Evolutionary conservation across 2,888 invertebrate species (phyloP).

Genomic region (Augiades crinisus): DNA sequence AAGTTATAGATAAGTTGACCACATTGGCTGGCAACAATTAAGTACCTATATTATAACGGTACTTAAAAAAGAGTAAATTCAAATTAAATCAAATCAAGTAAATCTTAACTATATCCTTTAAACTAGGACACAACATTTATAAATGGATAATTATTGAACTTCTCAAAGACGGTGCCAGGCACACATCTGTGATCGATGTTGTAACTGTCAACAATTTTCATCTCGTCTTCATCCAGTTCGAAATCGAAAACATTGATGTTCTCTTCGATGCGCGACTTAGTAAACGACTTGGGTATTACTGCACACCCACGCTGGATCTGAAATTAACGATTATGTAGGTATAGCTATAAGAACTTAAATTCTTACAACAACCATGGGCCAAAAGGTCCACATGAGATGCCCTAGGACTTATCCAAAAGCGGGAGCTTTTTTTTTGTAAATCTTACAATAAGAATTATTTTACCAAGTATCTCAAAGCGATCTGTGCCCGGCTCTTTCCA

Average conservation of each 20-base stretch:
- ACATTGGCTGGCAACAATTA: neutral
- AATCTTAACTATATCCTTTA: too few species aligned
- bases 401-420: too few species aligned
- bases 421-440: too few species aligned
- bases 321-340: constrained; percentile 32
- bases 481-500: constrained; percentile 84
- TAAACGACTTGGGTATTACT: constrained; percentile 89
- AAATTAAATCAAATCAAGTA: too few species aligned
- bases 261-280: constrained; percentile 84
- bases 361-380: too few species aligned
- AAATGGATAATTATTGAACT: constrained; percentile 56
- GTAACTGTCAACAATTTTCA: constrained; percentile 73
- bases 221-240: constrained; percentile 76
- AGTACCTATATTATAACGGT: neutral
- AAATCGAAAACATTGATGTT: constrained; percentile 86
- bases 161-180: constrained; percentile 44
- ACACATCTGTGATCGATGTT: constrained; percentile 80
- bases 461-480: constrained; percentile 86
- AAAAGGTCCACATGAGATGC: too few species aligned
- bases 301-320: constrained; percentile 83
- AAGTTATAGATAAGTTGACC: constrained; percentile 17
- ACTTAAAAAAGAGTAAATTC: too few species aligned
- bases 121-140: neutral
- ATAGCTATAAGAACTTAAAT: too few species aligned
- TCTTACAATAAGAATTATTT: too few species aligned